phyloP scores from a whole-genome alignment of 2,888 invertebrate genomes.

The Cantharis lateralis region DNA sequence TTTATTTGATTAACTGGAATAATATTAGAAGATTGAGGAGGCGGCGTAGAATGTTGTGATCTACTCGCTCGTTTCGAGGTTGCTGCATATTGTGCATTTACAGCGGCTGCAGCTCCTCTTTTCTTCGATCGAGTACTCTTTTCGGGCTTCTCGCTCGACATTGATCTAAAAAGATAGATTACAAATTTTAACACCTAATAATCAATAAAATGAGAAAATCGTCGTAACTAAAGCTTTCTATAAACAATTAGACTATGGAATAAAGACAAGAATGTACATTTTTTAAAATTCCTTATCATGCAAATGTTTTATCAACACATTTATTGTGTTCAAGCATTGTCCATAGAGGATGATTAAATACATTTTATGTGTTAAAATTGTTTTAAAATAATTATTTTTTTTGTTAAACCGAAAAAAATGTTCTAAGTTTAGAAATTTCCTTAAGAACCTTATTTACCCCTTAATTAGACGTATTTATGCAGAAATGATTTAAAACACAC shows the following conservation, averaged over 20 bases:
- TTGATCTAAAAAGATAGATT: constrained; percentile 48
- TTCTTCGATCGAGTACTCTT: constrained; percentile 45
- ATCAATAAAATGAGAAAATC: background rate
- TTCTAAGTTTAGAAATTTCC: too few species aligned
- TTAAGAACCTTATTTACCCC: too few species aligned
- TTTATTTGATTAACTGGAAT: constrained; percentile 60
- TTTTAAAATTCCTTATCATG: background rate
- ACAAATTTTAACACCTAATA: constrained; percentile 10
- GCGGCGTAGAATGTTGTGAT: constrained; percentile 36
- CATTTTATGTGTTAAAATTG: background rate
- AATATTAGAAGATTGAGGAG: constrained; percentile 21
- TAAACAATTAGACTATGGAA: background rate
- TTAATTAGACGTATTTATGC: too few species aligned
- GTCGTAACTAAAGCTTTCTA: background rate
- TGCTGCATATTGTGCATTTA: constrained; percentile 16
- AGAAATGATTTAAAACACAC: too few species aligned
- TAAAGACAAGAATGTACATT: background rate
- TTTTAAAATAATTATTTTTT: too few species aligned
- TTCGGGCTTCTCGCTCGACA: constrained; percentile 56
- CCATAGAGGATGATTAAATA: background rate
- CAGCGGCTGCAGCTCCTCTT: constrained; percentile 41
- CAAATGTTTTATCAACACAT: background rate
- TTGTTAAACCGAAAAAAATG: too few species aligned
- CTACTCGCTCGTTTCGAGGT: constrained; percentile 35
- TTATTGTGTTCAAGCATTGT: background rate